Evolutionary conservation across 2,888 invertebrate genomes (phyloP), one percentile per base, ranked within the genome.

Genomic region (Protonemura montana): DNA sequence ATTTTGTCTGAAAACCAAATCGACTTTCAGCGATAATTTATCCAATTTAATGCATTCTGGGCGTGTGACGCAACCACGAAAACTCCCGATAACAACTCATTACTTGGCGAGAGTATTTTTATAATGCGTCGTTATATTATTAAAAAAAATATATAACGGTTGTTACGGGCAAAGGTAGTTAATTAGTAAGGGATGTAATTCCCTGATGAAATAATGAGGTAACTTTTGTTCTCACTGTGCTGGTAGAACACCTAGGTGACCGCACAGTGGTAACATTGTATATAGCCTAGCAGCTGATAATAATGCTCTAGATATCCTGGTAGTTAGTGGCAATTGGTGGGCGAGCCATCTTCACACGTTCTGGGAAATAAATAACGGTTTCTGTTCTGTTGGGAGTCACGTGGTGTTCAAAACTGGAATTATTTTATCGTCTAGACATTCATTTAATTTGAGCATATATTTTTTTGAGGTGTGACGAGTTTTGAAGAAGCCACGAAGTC

Each of bases 121-220:
- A 59, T 59, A 59, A 35, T 35, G 35, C 59, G 59, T 41, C n/a
- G n/a, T 59, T 59, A 59, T 59, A 59, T 59, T 16, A 59, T 21
- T 2, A 16, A 59, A 21, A 59, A 59, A 59, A 59, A 59, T 2
- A 21, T 2, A 13, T n/a, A n/a, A n/a, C 2, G 21, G 59, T 10
- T 13, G 13, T 16, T 16, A 59, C 59, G 21, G 59, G 59, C 59
- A 3, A 59, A 59, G 59, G 59, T 21, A 59, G 59, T 59, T 59
- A 59, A 59, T 59, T 59, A 59, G 16, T 59, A 59, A 21, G 13
- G 59, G 59, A 59, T 59, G 59, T 59, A 59, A 59, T 59, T 59
- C 59, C 59, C 59, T 59, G 59, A 59, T 59, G 59, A 59, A 59
- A 59, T 59, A 59, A 59, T 59, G 59, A 59, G 59, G 16, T 59